A percentile compares a stretch with the other conserved stretches of the same genome.
Evolutionary conservation across 2,113 vertebrate species (phyloP).

Genomic region (Syngnathus typhle): DNA sequence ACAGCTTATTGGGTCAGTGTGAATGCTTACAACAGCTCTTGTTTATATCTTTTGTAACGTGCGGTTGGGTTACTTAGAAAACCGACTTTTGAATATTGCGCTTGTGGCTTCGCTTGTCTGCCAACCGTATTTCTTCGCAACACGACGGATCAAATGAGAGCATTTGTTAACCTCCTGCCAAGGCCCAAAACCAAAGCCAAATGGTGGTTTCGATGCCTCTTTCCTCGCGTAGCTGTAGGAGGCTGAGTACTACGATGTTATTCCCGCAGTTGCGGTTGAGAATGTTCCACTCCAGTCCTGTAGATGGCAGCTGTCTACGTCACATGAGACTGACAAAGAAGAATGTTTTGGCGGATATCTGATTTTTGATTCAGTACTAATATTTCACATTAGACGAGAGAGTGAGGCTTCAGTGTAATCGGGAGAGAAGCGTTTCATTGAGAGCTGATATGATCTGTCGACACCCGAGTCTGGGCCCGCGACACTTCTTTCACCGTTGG

Average conservation of each 20-base stretch:
- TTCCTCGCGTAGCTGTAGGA: too few species aligned
- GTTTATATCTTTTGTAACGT: not conserved
- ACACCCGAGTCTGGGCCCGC: constrained; percentile 22
- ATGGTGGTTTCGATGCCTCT: not conserved
- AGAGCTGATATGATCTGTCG: constrained; percentile 18
- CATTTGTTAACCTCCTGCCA: not conserved
- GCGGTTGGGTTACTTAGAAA: not conserved
- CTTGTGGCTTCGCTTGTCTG: not conserved
- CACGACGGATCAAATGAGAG: not conserved
- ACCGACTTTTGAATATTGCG: not conserved
- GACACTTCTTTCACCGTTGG: constrained; percentile 41
- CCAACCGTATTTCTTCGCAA: not conserved
- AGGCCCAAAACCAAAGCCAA: not conserved
- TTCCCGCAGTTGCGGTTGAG: too few species aligned
- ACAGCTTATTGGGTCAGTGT: not conserved
- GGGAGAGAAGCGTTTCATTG: not conserved
- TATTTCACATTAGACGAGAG: not conserved
- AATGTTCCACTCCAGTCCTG: too few species aligned
- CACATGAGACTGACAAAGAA: too few species aligned
- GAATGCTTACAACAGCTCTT: not conserved
- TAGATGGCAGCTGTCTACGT: too few species aligned
- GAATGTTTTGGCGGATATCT: too few species aligned
- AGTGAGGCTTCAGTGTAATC: not conserved
- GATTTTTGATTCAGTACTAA: not conserved
- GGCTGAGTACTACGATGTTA: not conserved